phyloP scores from a whole-genome alignment of 2,888 invertebrate genomes.

The Xanthostigma xanthostigma region DNA sequence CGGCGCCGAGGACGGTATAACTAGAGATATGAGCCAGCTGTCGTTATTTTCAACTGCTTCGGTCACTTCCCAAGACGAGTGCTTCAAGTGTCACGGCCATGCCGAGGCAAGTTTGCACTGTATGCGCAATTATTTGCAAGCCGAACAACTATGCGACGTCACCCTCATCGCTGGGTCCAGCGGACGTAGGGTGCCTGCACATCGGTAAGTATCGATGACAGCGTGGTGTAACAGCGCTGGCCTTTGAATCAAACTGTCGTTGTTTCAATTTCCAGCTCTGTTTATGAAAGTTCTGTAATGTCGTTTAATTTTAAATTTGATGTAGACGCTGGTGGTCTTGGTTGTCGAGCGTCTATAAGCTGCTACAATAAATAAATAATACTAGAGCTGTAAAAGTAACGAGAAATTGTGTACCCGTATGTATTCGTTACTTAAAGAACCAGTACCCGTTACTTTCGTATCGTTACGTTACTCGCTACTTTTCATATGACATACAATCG shows the following conservation, averaged over 20 bases:
- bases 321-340: no score
- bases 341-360: no score
- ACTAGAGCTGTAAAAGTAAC: no score
- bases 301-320: no score
- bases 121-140: slow-evolving; percentile 69
- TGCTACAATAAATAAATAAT: no score
- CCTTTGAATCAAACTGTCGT: not conserved
- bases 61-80: slow-evolving; percentile 56
- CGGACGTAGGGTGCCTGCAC: slow-evolving; percentile 37
- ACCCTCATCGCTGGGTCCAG: slow-evolving; percentile 62
- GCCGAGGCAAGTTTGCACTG: slow-evolving; percentile 66
- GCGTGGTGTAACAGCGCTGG: not conserved
- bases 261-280: not conserved
- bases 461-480: no score
- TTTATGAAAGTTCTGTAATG: no score
- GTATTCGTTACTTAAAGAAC: no score
- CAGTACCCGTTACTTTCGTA: no score
- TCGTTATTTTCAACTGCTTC: slow-evolving; percentile 43
- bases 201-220: slow-evolving; percentile 20
- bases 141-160: slow-evolving; percentile 77
- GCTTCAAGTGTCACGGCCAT: slow-evolving; percentile 61
- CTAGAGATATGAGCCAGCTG: slow-evolving; percentile 49
- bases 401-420: no score
- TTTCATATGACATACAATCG: no score
- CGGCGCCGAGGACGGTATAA: slow-evolving; percentile 37